Evolutionary conservation across 2,888 invertebrate genomes (phyloP).

Genomic region (Protula sp.): DNA sequence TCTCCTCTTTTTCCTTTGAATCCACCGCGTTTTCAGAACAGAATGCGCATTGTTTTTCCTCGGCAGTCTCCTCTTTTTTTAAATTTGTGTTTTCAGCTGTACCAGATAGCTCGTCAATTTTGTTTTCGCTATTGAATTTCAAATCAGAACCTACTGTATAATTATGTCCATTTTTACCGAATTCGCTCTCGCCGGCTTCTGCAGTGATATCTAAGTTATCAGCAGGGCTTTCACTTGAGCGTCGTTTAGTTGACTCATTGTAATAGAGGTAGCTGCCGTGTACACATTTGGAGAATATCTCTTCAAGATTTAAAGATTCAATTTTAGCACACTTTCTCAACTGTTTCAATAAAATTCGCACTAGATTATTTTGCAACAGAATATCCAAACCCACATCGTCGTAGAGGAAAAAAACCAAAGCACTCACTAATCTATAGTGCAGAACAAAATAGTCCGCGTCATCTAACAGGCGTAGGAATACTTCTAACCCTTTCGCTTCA

Average conservation of each 20-base stretch:
- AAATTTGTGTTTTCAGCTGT: not conserved
- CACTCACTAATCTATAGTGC: not conserved
- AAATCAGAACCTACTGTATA: not conserved
- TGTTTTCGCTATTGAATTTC: not conserved
- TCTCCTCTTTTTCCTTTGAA: too few species aligned
- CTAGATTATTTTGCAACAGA: not conserved
- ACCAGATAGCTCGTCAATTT: not conserved
- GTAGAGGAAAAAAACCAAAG: not conserved
- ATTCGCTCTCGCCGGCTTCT: not conserved
- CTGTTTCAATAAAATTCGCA: not conserved
- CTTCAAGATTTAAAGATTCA: not conserved
- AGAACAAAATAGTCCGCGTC: not conserved
- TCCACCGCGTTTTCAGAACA: too few species aligned
- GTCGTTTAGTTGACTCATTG: not conserved
- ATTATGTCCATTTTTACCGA: not conserved
- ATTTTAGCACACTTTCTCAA: not conserved
- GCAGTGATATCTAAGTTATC: not conserved
- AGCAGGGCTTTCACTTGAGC: not conserved
- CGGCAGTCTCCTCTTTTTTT: too few species aligned
- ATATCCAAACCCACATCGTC: not conserved
- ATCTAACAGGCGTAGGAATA: not conserved
- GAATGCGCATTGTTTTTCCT: too few species aligned
- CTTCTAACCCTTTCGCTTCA: not conserved
- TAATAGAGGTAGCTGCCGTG: too few species aligned
- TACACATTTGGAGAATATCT: not conserved